These are phyloP conservation scores for Tenthredo scrophulariae DNA, from an alignment of 2,888 invertebrate genomes.

Conservation along the genomic window DNA sequence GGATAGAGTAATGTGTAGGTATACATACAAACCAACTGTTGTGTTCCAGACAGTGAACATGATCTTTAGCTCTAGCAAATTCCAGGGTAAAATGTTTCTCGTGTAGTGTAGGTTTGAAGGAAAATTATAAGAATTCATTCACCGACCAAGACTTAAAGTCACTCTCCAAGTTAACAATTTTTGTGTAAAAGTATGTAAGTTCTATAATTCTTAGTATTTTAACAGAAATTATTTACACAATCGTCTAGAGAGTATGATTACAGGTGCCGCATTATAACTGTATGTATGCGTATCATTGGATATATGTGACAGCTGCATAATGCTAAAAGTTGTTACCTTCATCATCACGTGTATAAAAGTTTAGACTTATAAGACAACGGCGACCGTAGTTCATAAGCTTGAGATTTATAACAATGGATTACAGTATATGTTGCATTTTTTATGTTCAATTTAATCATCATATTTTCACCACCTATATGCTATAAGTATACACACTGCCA, in stretches of 20 bases:
- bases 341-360: not conserved
- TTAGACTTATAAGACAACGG: not conserved
- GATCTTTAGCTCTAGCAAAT: not conserved
- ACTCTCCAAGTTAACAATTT: not conserved
- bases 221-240: not conserved
- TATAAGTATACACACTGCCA: conserved; percentile 40
- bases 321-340: not conserved
- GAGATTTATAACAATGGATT: not conserved
- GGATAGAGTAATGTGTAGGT: not conserved
- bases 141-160: not conserved
- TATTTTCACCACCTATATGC: not conserved
- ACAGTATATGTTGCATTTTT: not conserved
- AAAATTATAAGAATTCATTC: not conserved
- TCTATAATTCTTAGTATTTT: not conserved
- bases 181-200: not conserved
- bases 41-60: not conserved
- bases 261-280: not conserved
- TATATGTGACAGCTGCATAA: not conserved
- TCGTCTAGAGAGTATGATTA: not conserved
- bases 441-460: not conserved
- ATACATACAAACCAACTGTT: not conserved
- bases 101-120: not conserved
- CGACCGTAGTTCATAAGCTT: conserved; percentile 20
- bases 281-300: not conserved
- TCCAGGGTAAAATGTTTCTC: not conserved